Percentiles rank a stretch among this genome's conserved stretches.
Evolutionary conservation across 2,888 invertebrate species (phyloP).

Genomic region (Drosophila nr. fundita): DNA sequence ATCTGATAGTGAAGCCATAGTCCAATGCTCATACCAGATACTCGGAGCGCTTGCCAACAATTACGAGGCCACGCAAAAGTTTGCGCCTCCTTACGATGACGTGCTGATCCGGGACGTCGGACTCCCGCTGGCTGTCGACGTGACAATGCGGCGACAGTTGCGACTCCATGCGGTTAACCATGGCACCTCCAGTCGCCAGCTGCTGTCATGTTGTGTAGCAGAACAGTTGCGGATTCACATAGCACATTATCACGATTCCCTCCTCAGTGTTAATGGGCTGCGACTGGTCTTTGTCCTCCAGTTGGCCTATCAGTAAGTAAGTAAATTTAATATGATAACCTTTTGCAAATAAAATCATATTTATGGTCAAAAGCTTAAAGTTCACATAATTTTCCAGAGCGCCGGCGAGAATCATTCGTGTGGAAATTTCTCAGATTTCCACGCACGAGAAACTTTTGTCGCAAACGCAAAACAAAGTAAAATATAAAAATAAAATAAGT

Average conservation of each 20-base stretch:
- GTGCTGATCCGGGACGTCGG: neutral
- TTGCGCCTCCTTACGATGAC: constrained; percentile 50
- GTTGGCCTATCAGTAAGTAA: constrained; percentile 10
- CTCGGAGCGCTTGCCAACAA: neutral
- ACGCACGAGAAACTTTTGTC: constrained; percentile 57
- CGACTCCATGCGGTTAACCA: constrained; percentile 35
- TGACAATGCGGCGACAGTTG: constrained; percentile 19
- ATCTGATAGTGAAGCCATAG: constrained; percentile 57
- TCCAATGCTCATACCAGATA: constrained; percentile 54
- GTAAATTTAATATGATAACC: constrained; percentile 4
- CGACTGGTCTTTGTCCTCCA: neutral
- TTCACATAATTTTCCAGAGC: constrained; percentile 35
- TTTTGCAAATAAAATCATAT: constrained; percentile 6
- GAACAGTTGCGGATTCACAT: constrained; percentile 52
- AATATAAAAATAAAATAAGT: constrained; percentile 5
- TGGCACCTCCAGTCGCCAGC: constrained; percentile 2
- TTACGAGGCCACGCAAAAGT: constrained; percentile 50
- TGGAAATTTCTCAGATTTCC: constrained; percentile 56
- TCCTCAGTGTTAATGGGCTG: neutral
- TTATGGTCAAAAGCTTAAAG: constrained; percentile 37
- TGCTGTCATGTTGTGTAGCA: constrained; percentile 28
- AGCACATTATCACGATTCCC: constrained; percentile 48
- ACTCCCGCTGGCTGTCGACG: neutral
- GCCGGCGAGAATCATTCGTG: constrained; percentile 40
- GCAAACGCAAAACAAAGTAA: constrained; percentile 5